Percentiles rank a stretch among this genome's conserved stretches.
Evolutionary conservation across 2,113 vertebrate species (phyloP).

Genomic region (Anguilla rostrata): DNA sequence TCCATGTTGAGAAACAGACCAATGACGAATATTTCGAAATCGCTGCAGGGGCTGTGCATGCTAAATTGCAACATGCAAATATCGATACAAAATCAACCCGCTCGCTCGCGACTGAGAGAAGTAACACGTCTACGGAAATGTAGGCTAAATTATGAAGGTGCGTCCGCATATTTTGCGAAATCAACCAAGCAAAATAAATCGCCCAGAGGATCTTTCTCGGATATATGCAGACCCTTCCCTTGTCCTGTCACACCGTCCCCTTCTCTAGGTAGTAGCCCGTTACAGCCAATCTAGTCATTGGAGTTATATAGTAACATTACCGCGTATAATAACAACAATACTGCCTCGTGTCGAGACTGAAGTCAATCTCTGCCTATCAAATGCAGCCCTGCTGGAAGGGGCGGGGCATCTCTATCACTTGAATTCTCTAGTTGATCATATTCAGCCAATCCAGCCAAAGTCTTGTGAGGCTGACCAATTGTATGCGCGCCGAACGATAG

Average conservation of each 20-base stretch:
- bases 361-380: slow-evolving; percentile 36
- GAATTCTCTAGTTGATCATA: slow-evolving; percentile 13
- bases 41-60: not conserved
- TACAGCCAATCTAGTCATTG: not conserved
- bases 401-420: not conserved
- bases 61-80: not conserved
- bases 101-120: not conserved
- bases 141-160: not conserved
- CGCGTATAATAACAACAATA: not conserved
- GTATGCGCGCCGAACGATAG: not conserved
- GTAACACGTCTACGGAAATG: slow-evolving; percentile 10
- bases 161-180: not conserved
- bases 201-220: not conserved
- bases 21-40: not conserved
- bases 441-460: slow-evolving; percentile 28
- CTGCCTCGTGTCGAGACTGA: slow-evolving; percentile 1
- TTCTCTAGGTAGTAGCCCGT: not conserved
- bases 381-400: slow-evolving; percentile 40
- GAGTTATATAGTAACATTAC: not conserved
- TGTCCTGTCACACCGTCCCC: not conserved
- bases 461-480: slow-evolving; percentile 38
- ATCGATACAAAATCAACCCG: not conserved
- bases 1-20: not conserved
- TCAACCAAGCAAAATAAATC: not conserved
- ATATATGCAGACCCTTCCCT: not conserved